A percentile compares a stretch with the other conserved stretches of the same genome.
Evolutionary conservation across 2,888 invertebrate species (phyloP).

Genomic region (Diadromus collaris): DNA sequence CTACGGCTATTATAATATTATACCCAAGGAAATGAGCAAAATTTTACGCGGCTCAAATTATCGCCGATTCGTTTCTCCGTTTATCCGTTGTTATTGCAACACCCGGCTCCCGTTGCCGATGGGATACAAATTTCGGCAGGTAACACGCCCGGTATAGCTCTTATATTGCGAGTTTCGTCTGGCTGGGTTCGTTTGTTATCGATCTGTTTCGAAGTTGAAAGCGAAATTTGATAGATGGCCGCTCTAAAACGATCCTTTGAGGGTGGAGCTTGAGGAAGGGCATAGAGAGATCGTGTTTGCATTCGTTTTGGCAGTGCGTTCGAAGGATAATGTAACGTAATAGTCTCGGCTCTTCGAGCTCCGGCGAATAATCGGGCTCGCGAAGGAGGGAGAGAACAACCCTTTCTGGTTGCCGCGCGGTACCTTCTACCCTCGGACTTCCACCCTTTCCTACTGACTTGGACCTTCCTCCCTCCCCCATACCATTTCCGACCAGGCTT

Average conservation of each 20-base stretch:
- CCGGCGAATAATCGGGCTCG: constrained; percentile 27
- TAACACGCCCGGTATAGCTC: background rate
- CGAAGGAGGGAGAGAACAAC: constrained; percentile 20
- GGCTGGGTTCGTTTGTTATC: background rate
- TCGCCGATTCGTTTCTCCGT: background rate
- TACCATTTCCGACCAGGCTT: constrained; percentile 46
- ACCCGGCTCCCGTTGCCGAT: background rate
- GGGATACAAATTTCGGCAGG: constrained; percentile 23
- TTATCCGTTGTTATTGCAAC: background rate
- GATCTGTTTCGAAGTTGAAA: constrained; percentile 26
- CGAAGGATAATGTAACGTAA: constrained; percentile 15
- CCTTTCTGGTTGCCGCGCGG: constrained; percentile 3
- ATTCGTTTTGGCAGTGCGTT: constrained; percentile 38
- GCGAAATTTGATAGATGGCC: constrained; percentile 34
- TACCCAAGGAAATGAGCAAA: background rate
- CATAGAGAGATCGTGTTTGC: constrained; percentile 37
- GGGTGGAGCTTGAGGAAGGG: background rate
- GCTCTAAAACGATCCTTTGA: background rate
- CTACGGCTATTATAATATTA: background rate
- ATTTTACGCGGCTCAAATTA: background rate
- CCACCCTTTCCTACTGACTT: constrained; percentile 25
- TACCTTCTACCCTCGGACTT: background rate
- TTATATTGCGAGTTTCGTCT: background rate
- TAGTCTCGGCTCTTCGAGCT: constrained; percentile 27
- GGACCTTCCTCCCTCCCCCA: background rate